Base-by-base conservation (phyloP, 2,797 vertebrate genomes). In the Diplodus sargus region DNA sequence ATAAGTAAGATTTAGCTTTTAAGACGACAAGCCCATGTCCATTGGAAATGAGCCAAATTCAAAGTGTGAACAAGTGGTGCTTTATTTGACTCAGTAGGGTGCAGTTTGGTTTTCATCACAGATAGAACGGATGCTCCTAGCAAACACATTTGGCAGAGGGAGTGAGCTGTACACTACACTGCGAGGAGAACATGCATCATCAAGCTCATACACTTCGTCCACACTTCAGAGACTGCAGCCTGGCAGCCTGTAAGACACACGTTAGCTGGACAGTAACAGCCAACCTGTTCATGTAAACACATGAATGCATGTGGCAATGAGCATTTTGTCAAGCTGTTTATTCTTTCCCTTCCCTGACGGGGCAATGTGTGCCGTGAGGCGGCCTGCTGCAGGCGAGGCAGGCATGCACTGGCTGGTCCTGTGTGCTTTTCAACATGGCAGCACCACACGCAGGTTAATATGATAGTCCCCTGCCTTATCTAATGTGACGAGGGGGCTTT, bases 381-480 rank as follows among this genome's bases (percentile, higher is more conserved):
- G 2, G 45, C 43, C 34, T 68, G 82, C 89, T 87, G 84, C 56
- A 63, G 83, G 89, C 74, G 13, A 78, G 68, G 85, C 79, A 83
- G 73, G 61, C 81, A 22, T 74, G 68, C 66, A 12, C 70, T 72
- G 74, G 82, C 82, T 72, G 62, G 74, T 79, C 64, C 76, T 79
- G 75, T 88, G 85, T 87, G 77, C 78, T 84, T 91, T 92, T 87
- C 78, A 91, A 93, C 91, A 83, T 81, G 83, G 88, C 86, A 77
- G 76, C 52, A 15, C 83, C 68, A 72, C 87, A 84, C 59, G 58
- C 85, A 91, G 93, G 92, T 92, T 93, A 93, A 93, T 92, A 89
- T 89, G 88, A 94, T 94, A 83, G 90, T 89, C 85, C 68, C 80
- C 86, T 78, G 91, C 91, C 91, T 95, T 94, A 94, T 95, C 94